Evolutionary conservation across 2,797 vertebrate genomes (phyloP), one percentile per base, ranked within the genome.

Genomic region (Clarias laeviceps): DNA sequence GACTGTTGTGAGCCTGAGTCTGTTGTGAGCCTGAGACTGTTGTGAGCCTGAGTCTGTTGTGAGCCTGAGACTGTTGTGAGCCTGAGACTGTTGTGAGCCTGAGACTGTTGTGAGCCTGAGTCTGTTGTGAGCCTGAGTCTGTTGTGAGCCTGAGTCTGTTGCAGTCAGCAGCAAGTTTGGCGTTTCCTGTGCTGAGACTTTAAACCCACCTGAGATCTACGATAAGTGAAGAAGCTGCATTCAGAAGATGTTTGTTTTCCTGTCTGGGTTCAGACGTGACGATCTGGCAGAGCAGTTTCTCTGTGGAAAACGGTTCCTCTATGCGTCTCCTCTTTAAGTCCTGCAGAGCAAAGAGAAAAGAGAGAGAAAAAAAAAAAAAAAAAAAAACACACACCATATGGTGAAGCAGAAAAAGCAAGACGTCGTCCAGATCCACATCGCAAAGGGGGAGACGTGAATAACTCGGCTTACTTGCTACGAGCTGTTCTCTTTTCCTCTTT

Each of bases 231-330:
- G 98, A 97, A 95, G 99, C 97, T 82, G 96, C 96, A 90, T 95
- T 96, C 94, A 99, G 97, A 90, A 97, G 96, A 79, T 97, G 95
- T 76, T 97, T 96, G 0, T 98, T 98, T 87, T 99, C 98, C 91
- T 97, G 97, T 89, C 98, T 98, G 20, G 97, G 97, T 92, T 99
- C 98, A 0, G 97, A 97, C 7, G 96, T 97, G 90, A 98, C 97
- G 62, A 99, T 98, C 96, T 99, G 98, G 95, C 98, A 99, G 89
- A 99, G 97, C 93, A 99, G 92, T 96, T 99, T 99, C 93, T 99
- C 98, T 96, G 99, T 99, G 87, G 98, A 99, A 92, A 99, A 99
- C 2, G 98, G 97, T 93, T 99, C 99, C 90, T 98, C 97, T 93
- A 99, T 97, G 83, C 94, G 96, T 86, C 98, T 97, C 87, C 94